Base-by-base conservation (phyloP, 2,113 vertebrate species). In the Peromyscus polionotus region DNA sequence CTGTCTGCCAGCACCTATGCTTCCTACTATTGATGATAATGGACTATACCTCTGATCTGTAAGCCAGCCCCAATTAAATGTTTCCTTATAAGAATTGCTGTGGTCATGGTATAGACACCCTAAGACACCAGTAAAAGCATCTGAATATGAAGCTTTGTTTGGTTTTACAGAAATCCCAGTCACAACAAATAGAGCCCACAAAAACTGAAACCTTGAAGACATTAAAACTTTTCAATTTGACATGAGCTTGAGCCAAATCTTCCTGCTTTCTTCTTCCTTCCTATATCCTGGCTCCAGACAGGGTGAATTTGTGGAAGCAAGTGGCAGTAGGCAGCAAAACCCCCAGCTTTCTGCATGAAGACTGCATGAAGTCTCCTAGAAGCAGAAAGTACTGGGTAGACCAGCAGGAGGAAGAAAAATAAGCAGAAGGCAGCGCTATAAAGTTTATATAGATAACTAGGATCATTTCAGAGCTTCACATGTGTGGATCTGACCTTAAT, bases 91-190 rank as follows among this genome's bases (percentile, higher is more conserved):
- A 61, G 80, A 61, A 57, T 24, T 83, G 54, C 22, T 5, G n/a
- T 83, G 2, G 12, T 59, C 57, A 61, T 39, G 36, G 24, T 13
- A 54, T 20, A 36, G 36, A 72, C n/a, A 19, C 77, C 48, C 14
- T 51, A 45, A 76, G 81, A 93, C 73, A 48, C 59, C 57, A 81
- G 67, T 61, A 42, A 80, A 68, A 67, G 17, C 84, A 54, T 28
- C 57, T 93, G 33, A 36, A 81, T 45, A 42, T 68, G 5, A 75
- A n/a, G 42, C 93, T 90, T 72, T 90, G 54, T 90, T 72, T 90
- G 54, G 17, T 86, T 87, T 91, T 75, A 81, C 2, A 57, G 75
- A 88, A 85, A 75, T 28, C 48, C 39, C 48, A 22, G 5, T 61
- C 19, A 48, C 6, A 54, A 79, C 45, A 86, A 65, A 90, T 4